These are phyloP conservation scores for Oscheius onirici DNA, from an alignment of 2,888 invertebrate species.

Conservation along the genomic window DNA sequence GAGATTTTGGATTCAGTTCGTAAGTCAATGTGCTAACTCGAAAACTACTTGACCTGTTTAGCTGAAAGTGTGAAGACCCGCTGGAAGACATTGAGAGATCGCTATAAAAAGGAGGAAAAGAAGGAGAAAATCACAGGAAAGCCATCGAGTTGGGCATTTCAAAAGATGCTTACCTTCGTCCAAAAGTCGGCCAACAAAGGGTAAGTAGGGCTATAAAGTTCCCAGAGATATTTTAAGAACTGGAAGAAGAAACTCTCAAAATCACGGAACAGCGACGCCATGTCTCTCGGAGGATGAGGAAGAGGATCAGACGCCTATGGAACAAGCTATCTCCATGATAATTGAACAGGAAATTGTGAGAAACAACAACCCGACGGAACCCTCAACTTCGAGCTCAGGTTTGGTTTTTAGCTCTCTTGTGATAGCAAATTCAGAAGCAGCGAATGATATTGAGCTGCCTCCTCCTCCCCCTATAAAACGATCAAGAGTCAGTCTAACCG, in stretches of 20 bases:
- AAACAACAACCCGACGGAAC: conserved; percentile 34
- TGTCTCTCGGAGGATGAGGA: conserved; percentile 32
- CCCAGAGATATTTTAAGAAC: conserved; percentile 13
- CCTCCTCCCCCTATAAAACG: conserved; percentile 16
- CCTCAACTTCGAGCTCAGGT: conserved; percentile 37
- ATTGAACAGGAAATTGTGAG: conserved; percentile 48
- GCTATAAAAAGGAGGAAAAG: conserved; percentile 64
- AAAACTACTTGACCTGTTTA: background rate
- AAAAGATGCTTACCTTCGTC: conserved; percentile 49
- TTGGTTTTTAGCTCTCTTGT: conserved; percentile 11
- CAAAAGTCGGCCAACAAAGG: conserved; percentile 40
- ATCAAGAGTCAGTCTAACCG: conserved; percentile 30
- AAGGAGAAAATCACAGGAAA: conserved; percentile 46
- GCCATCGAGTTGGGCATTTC: conserved; percentile 50
- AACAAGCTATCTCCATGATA: conserved; percentile 45
- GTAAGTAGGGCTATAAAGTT: background rate
- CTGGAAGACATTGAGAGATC: conserved; percentile 65
- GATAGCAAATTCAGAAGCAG: conserved; percentile 27
- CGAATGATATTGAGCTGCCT: conserved; percentile 9
- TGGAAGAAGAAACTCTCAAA: background rate
- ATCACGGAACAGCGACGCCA: background rate
- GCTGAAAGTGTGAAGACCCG: conserved; percentile 58
- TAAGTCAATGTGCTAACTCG: conserved; percentile 1
- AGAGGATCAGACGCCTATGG: conserved; percentile 49
- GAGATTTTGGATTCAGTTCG: conserved; percentile 41